These are phyloP conservation scores for Echeneis naucrates DNA, from an alignment of 2,797 vertebrate species.

Conservation along the genomic window DNA sequence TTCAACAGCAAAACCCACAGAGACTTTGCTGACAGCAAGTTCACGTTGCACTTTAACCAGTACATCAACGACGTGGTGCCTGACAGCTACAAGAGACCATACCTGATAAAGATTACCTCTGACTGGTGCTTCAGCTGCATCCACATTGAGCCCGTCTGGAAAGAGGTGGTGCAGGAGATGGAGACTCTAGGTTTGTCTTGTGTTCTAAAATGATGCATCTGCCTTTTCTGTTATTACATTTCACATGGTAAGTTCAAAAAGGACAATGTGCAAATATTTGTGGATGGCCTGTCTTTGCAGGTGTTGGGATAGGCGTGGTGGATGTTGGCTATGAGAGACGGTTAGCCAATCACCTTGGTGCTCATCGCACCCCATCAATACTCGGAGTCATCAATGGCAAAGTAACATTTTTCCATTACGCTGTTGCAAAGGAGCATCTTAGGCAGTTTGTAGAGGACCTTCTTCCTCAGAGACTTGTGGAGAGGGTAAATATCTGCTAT, in stretches of 20 bases:
- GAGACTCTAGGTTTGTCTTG: constrained; percentile 88
- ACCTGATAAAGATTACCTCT: constrained; percentile 97
- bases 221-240: fast-evolving
- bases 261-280: constrained; percentile 6
- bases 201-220: not conserved
- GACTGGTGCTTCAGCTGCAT: constrained; percentile 99
- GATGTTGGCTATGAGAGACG: constrained; percentile 94
- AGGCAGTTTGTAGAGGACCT: constrained; percentile 95
- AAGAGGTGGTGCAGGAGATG: constrained; percentile 93
- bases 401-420: constrained; percentile 95
- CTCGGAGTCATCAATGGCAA: constrained; percentile 94
- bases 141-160: constrained; percentile 98
- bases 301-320: constrained; percentile 95
- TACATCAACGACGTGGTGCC: constrained; percentile 93
- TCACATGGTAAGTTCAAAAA: not conserved
- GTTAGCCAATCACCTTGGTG: constrained; percentile 94
- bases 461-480: constrained; percentile 93
- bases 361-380: constrained; percentile 94
- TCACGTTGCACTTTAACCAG: constrained; percentile 92
- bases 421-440: constrained; percentile 91
- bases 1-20: constrained; percentile 89
- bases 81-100: constrained; percentile 92
- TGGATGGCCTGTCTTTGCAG: constrained; percentile 73
- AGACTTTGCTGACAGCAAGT: constrained; percentile 91
- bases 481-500: constrained; percentile 85